phyloP scores from a whole-genome alignment of 2,113 vertebrate genomes.

The Tautogolabrus adspersus region DNA sequence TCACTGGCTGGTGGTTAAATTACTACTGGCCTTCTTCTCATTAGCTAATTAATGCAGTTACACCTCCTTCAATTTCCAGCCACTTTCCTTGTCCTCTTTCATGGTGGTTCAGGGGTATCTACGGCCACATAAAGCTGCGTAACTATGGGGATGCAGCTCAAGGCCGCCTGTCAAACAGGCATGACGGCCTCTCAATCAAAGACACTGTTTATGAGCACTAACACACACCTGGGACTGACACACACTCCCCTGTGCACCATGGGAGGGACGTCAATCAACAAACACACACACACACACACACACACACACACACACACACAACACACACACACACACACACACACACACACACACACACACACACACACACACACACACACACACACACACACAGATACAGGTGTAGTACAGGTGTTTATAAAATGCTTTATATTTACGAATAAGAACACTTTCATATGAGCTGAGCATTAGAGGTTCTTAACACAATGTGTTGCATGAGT shows the following conservation, averaged over 20 bases:
- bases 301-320: slow-evolving; percentile 30
- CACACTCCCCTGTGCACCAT: slow-evolving; percentile 42
- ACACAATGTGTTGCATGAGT: background rate
- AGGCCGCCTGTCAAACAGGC: slow-evolving; percentile 69
- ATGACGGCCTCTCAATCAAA: slow-evolving; percentile 75
- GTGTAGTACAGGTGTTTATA: background rate
- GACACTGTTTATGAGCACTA: slow-evolving; percentile 66
- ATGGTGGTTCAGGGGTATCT: slow-evolving; percentile 7
- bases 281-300: slow-evolving; percentile 38
- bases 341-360: slow-evolving; percentile 57
- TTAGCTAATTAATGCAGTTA: slow-evolving; percentile 41
- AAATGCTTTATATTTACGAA: no score
- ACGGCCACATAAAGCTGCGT: slow-evolving; percentile 41
- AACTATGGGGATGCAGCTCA: slow-evolving; percentile 65
- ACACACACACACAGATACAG: background rate
- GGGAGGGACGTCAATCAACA: slow-evolving; percentile 57
- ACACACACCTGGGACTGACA: slow-evolving; percentile 73
- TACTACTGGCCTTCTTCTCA: background rate
- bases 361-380: slow-evolving; percentile 20
- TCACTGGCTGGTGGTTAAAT: background rate
- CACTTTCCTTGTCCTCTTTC: slow-evolving; percentile 15
- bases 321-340: background rate
- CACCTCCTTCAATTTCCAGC: slow-evolving; percentile 7
- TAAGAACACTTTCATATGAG: background rate
- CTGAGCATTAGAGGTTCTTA: background rate